Conservation (phyloP, 1,140 invertebrate species). For the Linepithema humile region DNA sequence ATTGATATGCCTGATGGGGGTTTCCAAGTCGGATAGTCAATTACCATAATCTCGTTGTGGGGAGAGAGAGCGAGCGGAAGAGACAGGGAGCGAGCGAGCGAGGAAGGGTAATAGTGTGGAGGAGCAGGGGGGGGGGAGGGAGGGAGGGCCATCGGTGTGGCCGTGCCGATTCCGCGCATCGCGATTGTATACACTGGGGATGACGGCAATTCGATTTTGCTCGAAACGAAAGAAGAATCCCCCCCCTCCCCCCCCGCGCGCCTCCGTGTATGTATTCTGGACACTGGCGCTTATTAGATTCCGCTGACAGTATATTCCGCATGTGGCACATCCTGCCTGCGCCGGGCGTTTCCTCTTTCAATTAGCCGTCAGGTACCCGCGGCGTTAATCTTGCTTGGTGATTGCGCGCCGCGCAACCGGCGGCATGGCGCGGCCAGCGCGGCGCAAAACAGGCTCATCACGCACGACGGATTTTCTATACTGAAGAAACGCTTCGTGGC, state of each 20-base stretch:
- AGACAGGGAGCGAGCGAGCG: neutral
- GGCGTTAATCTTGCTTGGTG: slow-evolving; percentile 62
- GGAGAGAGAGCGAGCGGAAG: slow-evolving; percentile 33
- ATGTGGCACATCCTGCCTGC: slow-evolving; percentile 14
- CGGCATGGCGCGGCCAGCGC: neutral
- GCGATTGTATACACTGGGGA: slow-evolving; percentile 70
- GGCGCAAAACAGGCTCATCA: neutral
- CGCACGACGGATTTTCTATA: neutral
- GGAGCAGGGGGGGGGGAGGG: neutral
- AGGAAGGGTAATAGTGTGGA: neutral
- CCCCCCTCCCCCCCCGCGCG: too few species aligned
- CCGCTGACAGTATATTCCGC: slow-evolving; percentile 19
- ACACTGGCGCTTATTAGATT: slow-evolving; percentile 65
- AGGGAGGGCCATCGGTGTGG: slow-evolving; percentile 8
- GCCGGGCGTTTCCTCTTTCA: slow-evolving; percentile 62
- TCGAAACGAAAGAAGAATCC: slow-evolving; percentile 67
- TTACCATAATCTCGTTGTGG: slow-evolving; percentile 83
- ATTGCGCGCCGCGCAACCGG: slow-evolving; percentile 44
- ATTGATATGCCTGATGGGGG: slow-evolving; percentile 82
- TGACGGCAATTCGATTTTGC: slow-evolving; percentile 75
- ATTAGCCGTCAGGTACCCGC: slow-evolving; percentile 61
- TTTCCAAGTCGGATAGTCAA: slow-evolving; percentile 82
- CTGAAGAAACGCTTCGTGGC: neutral
- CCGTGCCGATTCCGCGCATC: slow-evolving; percentile 72
- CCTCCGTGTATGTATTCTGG: slow-evolving; percentile 8